Evolutionary conservation across 2,888 invertebrate genomes (phyloP).

Genomic region (Tetragonula carbonaria): DNA sequence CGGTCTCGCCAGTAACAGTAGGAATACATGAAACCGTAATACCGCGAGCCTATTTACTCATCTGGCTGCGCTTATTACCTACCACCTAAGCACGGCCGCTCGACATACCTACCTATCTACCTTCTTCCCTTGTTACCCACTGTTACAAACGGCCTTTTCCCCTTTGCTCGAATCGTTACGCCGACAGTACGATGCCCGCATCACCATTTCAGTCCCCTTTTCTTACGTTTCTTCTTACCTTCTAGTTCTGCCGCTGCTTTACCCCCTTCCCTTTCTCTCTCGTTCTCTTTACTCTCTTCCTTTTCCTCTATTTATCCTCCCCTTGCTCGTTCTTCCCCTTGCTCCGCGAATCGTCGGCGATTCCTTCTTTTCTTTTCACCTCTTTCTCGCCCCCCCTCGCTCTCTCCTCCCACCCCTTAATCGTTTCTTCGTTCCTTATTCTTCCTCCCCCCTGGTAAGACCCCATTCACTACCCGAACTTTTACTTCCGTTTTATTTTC

Average conservation of each 20-base stretch:
- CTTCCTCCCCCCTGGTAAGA: conserved; percentile 23
- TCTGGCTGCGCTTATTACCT: conserved; percentile 14
- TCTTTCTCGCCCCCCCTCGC: background rate
- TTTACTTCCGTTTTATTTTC: conserved; percentile 79
- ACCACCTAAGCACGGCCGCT: conserved; percentile 21
- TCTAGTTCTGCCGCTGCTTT: conserved; percentile 28
- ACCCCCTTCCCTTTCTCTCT: conserved; percentile 5
- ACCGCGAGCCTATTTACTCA: conserved; percentile 49
- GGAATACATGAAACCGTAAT: conserved; percentile 47
- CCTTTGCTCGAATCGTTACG: conserved; percentile 64
- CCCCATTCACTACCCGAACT: conserved; percentile 70
- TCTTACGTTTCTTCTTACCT: conserved; percentile 10
- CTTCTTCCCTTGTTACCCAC: conserved; percentile 36
- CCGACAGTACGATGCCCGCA: conserved; percentile 45
- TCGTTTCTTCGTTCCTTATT: conserved; percentile 1
- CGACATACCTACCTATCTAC: conserved; percentile 44
- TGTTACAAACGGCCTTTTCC: conserved; percentile 36
- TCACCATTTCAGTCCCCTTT: conserved; percentile 52
- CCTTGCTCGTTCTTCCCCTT: background rate
- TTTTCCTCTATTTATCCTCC: background rate
- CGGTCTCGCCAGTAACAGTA: conserved; percentile 9
- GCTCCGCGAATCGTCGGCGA: background rate
- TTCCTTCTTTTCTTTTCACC: too few species aligned
- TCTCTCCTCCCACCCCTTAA: background rate
- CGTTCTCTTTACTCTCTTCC: background rate